A percentile compares a stretch with the other conserved stretches of the same genome.
Evolutionary conservation across 2,888 invertebrate species (phyloP).

Genomic region (Amphipyra tragopoginis): DNA sequence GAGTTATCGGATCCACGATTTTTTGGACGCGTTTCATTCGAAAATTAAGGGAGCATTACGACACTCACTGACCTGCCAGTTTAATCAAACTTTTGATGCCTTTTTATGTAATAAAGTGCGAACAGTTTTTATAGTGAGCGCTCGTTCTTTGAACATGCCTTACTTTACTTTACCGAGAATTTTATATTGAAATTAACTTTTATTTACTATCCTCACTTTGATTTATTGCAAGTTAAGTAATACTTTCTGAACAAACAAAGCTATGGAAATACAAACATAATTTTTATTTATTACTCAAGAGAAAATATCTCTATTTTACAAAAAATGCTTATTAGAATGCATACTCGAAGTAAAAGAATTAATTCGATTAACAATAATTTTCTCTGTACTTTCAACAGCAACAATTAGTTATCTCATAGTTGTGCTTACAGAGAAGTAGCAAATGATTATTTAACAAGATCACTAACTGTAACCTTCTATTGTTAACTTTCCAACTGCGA

Average conservation of each 20-base stretch:
- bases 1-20: constrained; percentile 82
- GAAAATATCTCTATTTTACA: too few species aligned
- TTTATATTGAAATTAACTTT: constrained; percentile 31
- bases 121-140: constrained; percentile 40
- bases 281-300: too few species aligned
- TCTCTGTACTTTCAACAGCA: too few species aligned
- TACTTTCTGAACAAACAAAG: background rate
- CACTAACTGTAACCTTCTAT: too few species aligned
- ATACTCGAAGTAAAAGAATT: too few species aligned
- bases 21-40: constrained; percentile 72
- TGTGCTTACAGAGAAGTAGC: too few species aligned
- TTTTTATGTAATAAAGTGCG: constrained; percentile 49
- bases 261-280: background rate
- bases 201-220: constrained; percentile 12
- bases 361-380: too few species aligned
- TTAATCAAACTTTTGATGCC: constrained; percentile 61
- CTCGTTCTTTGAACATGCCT: constrained; percentile 22
- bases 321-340: too few species aligned
- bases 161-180: constrained; percentile 26
- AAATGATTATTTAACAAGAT: too few species aligned
- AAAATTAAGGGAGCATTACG: constrained; percentile 76
- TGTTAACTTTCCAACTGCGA: too few species aligned
- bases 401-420: too few species aligned
- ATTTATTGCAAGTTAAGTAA: constrained; percentile 9
- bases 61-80: constrained; percentile 72